A percentile compares a stretch with the other conserved stretches of the same genome.
Conservation (phyloP, 2,797 vertebrate genomes). For the Sus cebifrons region DNA sequence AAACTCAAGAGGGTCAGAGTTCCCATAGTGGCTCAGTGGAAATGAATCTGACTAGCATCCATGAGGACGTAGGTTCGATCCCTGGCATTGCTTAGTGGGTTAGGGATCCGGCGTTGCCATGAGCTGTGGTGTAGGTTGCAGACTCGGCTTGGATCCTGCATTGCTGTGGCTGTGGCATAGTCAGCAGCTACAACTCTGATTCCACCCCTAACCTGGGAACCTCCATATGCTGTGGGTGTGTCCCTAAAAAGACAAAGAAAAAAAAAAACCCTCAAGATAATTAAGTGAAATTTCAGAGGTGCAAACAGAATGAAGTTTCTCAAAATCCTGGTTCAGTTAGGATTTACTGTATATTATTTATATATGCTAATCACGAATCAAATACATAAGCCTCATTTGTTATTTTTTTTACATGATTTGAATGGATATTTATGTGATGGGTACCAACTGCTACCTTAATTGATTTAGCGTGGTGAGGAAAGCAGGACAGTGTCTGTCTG, state of each 20-base stretch:
- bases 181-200: no score
- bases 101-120: no score
- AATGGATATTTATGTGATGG: background rate
- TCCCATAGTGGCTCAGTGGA: no score
- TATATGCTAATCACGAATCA: background rate
- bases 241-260: no score
- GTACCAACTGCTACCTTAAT: background rate
- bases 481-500: background rate
- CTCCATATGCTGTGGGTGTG: no score
- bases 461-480: conserved; percentile 8
- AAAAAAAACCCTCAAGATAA: background rate
- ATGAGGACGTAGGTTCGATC: no score
- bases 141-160: no score
- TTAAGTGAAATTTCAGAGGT: conserved; percentile 57
- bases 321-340: conserved; percentile 26
- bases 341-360: background rate
- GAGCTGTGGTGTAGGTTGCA: no score
- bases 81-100: no score
- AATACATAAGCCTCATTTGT: background rate
- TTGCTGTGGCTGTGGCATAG: no score
- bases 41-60: no score
- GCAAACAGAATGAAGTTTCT: background rate
- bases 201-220: no score
- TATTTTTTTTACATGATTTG: conserved; percentile 49
- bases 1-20: background rate